Evolutionary conservation across 2,113 vertebrate genomes (phyloP), one percentile per base, ranked within the genome.

Genomic region (Bagarius yarrelli): DNA sequence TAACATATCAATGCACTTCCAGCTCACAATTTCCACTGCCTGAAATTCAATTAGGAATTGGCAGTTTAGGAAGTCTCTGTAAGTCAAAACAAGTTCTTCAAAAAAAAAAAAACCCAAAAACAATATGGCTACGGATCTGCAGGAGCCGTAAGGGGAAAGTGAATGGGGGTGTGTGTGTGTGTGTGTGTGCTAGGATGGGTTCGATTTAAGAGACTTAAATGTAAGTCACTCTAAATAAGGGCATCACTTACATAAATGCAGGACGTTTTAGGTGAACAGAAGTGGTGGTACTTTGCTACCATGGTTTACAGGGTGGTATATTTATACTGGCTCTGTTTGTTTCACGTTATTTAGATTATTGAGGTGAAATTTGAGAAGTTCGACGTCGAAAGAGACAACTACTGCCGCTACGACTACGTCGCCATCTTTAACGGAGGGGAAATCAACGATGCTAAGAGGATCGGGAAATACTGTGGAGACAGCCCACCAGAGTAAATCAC

Each of bases 291-390:
- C 44, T n/a, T n/a, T n/a, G n/a, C n/a, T n/a, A 47, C 44, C 44
- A 8, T 47, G 44, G 0, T 78, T 23, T 52, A 72, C 23, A 36
- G 57, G 21, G 32, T 72, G 67, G 30, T 83, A 15, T 61, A 36
- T 30, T 15, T 63, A 47, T 59, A 8, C 59, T 1, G 3, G 4
- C 34, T 50, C 25, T 53, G 19, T 21, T 61, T 66, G 4, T 44
- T 27, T 36, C 18, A 23, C 27, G 14, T 23, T 44, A 57, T 80
- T 14, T 55, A 94, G 94, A 93, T 94, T 23, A 98, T 99, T 87
- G 97, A 99, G 84, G 83, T 99, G 72, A 96, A 93, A 85, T 99
- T 99, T 16, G 98, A 99, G 90, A 99, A 99, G 90, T 99, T 99
- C 85, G 98, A 99, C 19, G 95, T 99, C 71, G 98, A 99, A 79